These are phyloP conservation scores for Toxotes jaculatrix DNA, from an alignment of 2,113 vertebrate genomes.

Conservation along the genomic window DNA sequence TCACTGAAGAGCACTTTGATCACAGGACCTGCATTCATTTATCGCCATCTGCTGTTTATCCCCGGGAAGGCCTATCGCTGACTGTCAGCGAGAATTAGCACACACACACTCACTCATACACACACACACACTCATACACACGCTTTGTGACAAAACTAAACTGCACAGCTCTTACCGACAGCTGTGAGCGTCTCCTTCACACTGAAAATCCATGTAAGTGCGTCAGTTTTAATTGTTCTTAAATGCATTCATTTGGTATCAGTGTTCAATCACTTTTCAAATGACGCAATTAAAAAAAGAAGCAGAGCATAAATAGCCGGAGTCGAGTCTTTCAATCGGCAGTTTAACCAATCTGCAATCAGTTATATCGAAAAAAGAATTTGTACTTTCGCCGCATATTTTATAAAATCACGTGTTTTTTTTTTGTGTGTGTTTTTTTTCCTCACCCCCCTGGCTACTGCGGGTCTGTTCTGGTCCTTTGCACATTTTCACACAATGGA, in stretches of 20 bases:
- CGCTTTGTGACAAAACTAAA: constrained; percentile 18
- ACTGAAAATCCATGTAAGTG: constrained; percentile 42
- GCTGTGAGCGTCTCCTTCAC: constrained; percentile 50
- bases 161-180: constrained; percentile 46
- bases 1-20: constrained; percentile 13
- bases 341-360: not conserved
- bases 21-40: constrained; percentile 55
- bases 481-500: constrained; percentile 11
- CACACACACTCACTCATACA: not conserved
- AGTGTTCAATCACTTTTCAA: not conserved
- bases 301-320: not conserved
- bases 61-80: constrained; percentile 40
- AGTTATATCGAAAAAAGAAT: not conserved
- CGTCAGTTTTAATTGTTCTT: constrained; percentile 6
- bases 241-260: constrained; percentile 6
- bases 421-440: not conserved
- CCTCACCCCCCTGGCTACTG: not conserved
- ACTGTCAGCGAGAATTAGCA: constrained; percentile 5
- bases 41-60: constrained; percentile 78
- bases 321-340: not conserved
- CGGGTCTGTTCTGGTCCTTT: constrained; percentile 17
- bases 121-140: constrained; percentile 9
- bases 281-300: constrained; percentile 1
- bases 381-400: not conserved
- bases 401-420: not conserved